These are phyloP conservation scores for Tipula vernalis DNA, from an alignment of 2,888 invertebrate species.

Conservation along the genomic window DNA sequence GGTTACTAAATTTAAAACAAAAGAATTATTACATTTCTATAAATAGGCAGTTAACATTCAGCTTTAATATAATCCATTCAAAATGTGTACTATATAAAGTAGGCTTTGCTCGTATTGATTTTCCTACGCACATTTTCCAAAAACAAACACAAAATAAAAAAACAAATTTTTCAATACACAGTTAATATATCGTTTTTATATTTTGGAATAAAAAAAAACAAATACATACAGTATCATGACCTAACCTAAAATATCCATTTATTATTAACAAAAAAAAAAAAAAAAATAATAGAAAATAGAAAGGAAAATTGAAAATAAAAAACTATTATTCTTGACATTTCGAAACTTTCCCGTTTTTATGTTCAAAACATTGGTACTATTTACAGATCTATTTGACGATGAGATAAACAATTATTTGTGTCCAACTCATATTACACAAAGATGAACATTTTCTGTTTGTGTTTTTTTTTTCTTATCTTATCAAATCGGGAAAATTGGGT, in stretches of 20 bases:
- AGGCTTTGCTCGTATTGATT: not conserved
- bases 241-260: slow-evolving; percentile 7
- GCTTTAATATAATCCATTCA: not conserved
- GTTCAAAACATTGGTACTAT: not conserved
- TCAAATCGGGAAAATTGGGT: not conserved
- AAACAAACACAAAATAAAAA: not conserved
- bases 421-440: not conserved
- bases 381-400: not conserved
- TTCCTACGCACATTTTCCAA: not conserved
- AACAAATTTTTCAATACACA: not conserved
- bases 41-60: not conserved
- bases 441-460: not conserved
- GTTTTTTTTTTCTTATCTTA: not conserved
- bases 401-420: slow-evolving; percentile 4
- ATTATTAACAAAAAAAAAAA: not conserved
- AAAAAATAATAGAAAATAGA: not conserved
- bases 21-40: not conserved
- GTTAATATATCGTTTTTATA: not conserved
- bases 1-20: not conserved
- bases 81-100: not conserved
- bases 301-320: not conserved
- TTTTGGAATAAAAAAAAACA: not conserved
- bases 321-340: slow-evolving; percentile 7
- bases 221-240: not conserved
- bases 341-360: not conserved